Evolutionary conservation across 2,113 vertebrate species (phyloP).

Genomic region (Penelope pileata): DNA sequence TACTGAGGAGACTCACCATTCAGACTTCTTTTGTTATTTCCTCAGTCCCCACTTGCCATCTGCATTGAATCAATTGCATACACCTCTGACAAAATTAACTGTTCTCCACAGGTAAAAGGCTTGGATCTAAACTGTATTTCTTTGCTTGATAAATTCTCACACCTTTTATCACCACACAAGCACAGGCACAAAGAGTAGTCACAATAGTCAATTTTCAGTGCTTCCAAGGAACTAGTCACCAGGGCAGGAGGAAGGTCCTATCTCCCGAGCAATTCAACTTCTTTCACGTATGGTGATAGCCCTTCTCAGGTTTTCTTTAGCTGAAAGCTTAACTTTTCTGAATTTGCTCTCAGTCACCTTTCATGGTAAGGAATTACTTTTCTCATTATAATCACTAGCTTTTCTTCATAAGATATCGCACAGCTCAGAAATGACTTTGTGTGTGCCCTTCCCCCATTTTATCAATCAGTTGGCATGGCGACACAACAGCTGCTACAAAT

Average conservation of each 20-base stretch:
- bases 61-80: background rate
- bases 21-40: background rate
- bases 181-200: background rate
- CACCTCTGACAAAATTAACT: background rate
- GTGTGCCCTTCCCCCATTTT: background rate
- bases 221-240: background rate
- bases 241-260: background rate
- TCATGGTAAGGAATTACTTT: background rate
- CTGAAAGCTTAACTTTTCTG: background rate
- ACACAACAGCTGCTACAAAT: slow-evolving; percentile 60
- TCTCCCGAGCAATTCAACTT: background rate
- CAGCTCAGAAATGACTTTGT: slow-evolving; percentile 43
- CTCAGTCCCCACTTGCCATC: background rate
- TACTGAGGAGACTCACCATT: rapidly evolving
- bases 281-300: background rate
- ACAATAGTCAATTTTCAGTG: background rate
- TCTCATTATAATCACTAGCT: slow-evolving; percentile 43
- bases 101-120: background rate
- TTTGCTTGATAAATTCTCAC: background rate
- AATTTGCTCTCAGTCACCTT: slow-evolving; percentile 11
- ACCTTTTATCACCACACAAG: background rate
- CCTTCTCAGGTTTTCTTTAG: background rate
- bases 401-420: slow-evolving; percentile 17
- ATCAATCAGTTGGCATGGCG: slow-evolving; percentile 47
- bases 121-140: background rate